Evolutionary conservation across 1,140 invertebrate species (phyloP).

Genomic region (Amphibalanus amphitrite): DNA sequence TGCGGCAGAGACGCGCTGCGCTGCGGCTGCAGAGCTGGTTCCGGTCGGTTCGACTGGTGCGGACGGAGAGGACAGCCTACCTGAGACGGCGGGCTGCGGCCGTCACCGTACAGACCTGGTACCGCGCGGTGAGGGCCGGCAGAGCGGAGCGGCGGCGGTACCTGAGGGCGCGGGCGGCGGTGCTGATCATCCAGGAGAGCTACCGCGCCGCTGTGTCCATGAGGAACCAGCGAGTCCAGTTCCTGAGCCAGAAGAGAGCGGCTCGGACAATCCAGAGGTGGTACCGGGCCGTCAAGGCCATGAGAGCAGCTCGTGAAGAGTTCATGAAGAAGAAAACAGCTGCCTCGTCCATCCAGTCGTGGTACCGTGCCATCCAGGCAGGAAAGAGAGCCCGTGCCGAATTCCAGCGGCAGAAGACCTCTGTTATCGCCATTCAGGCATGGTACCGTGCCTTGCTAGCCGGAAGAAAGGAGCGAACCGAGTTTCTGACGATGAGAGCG

Average conservation of each 20-base stretch:
- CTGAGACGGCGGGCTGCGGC: constrained; percentile 3
- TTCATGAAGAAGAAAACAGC: background rate
- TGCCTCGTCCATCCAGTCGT: no score
- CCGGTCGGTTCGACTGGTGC: background rate
- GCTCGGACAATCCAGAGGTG: constrained; percentile 4
- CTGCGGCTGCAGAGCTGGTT: constrained; percentile 5
- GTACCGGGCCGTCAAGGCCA: constrained; percentile 1
- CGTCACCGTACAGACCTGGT: constrained; percentile 10
- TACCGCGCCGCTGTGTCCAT: constrained; percentile 5
- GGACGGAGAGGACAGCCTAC: constrained; percentile 7
- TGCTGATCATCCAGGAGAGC: constrained; percentile 1
- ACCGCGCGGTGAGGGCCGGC: background rate
- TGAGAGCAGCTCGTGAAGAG: background rate
- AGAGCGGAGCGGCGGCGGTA: background rate
- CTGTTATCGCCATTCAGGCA: no score
- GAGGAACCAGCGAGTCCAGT: constrained; percentile 5
- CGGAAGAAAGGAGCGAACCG: no score
- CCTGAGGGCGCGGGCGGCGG: constrained; percentile 2
- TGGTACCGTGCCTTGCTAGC: no score
- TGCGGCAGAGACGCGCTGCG: background rate
- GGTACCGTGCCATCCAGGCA: no score
- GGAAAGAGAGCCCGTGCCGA: no score
- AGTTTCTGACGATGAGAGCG: no score
- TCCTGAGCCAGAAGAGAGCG: constrained; percentile 5
- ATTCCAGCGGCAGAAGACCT: no score